Conservation (phyloP, 2,797 vertebrate species). For the Salarias fasciatus region DNA sequence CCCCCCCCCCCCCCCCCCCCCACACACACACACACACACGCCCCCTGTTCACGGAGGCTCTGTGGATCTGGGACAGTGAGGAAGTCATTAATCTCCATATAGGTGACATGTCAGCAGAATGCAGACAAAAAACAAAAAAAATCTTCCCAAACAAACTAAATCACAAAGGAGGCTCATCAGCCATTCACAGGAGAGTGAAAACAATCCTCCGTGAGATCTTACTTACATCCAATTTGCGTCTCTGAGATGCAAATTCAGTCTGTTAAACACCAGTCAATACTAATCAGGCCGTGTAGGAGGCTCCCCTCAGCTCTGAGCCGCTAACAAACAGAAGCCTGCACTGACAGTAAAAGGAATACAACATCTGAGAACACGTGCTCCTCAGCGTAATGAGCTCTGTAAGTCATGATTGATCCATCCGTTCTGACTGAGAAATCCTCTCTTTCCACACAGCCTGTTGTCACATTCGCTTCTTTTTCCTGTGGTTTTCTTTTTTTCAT, state of each 20-base stretch:
- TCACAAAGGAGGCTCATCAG: conserved; percentile 50
- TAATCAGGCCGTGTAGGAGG: conserved; percentile 11
- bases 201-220: conserved; percentile 36
- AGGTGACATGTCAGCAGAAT: conserved; percentile 63
- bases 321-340: conserved; percentile 26
- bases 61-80: conserved; percentile 69
- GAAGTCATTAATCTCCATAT: conserved; percentile 82
- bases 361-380: conserved; percentile 14
- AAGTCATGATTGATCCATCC: conserved; percentile 40
- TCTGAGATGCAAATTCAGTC: conserved; percentile 32
- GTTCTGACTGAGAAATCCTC: conserved; percentile 28
- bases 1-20: not conserved
- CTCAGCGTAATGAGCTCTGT: conserved; percentile 32
- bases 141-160: conserved; percentile 43
- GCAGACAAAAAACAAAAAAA: conserved; percentile 29
- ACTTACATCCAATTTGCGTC: conserved; percentile 69
- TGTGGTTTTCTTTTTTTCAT: conserved; percentile 13
- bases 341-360: conserved; percentile 23
- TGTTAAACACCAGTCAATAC: conserved; percentile 30
- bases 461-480: no score
- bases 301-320: conserved; percentile 28
- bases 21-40: no score
- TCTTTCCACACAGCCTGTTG: conserved; percentile 9
- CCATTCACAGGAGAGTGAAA: conserved; percentile 19
- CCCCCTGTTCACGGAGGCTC: conserved; percentile 38